Conservation (phyloP, 2,888 invertebrate species). For the Aporophyla nigra region DNA sequence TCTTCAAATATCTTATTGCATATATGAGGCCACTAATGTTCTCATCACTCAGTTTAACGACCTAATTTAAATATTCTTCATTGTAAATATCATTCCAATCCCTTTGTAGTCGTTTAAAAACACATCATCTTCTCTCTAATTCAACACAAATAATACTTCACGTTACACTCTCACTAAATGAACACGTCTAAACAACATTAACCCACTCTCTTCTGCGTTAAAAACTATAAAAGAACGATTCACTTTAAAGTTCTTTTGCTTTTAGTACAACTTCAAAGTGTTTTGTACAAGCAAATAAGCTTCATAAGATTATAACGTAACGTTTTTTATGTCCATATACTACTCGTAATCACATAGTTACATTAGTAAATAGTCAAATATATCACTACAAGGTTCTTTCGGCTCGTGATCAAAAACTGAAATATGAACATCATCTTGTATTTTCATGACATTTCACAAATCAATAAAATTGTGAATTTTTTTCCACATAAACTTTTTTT, state of each 20-base stretch:
- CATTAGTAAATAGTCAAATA: not conserved
- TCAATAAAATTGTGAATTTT: not conserved
- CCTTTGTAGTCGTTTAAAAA: slow-evolving; percentile 32
- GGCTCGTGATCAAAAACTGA: not conserved
- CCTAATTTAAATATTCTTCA: not conserved
- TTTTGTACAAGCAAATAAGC: slow-evolving; percentile 21
- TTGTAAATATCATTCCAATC: slow-evolving; percentile 22
- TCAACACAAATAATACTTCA: slow-evolving; percentile 15
- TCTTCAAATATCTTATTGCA: too few species aligned
- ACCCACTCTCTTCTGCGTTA: slow-evolving; percentile 34
- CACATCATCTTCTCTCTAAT: slow-evolving; percentile 11
- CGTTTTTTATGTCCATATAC: not conserved
- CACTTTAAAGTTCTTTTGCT: slow-evolving; percentile 31
- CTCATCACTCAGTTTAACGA: not conserved
- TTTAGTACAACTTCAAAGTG: slow-evolving; percentile 44
- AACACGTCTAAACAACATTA: slow-evolving; percentile 60
- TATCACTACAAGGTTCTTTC: not conserved
- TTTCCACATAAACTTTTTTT: too few species aligned
- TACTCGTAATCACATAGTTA: not conserved
- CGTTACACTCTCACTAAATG: slow-evolving; percentile 4
- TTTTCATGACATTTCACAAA: not conserved
- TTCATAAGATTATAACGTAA: slow-evolving; percentile 17
- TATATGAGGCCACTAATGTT: not conserved
- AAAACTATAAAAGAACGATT: slow-evolving; percentile 40
- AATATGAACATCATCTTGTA: not conserved